Percentiles rank a stretch among this genome's conserved stretches.
phyloP scores from a whole-genome alignment of 92 coral and sea anemone species.

The Actinostola sp. region DNA sequence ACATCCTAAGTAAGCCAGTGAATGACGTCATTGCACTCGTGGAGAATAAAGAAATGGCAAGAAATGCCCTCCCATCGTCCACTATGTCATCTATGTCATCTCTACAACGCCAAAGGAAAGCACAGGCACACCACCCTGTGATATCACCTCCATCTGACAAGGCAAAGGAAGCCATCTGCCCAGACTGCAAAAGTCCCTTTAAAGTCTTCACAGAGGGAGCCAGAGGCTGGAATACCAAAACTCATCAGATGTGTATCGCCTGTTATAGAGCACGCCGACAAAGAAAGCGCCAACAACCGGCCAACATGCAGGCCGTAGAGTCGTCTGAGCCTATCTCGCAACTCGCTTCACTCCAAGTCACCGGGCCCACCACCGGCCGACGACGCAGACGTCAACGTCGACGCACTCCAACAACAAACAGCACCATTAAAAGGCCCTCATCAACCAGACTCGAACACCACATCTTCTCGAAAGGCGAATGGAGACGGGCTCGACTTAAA shows the following conservation, averaged over 20 bases:
- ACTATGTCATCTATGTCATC: too few relatives aligned
- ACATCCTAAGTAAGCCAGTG: too few relatives aligned
- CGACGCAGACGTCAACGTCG: neutral
- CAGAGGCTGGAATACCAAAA: constrained; percentile 64
- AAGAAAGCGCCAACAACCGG: constrained; percentile 25
- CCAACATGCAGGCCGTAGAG: constrained; percentile 4
- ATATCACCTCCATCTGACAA: too few relatives aligned
- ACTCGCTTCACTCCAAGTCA: constrained; percentile 35
- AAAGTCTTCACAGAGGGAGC: constrained; percentile 62
- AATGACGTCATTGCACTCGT: too few relatives aligned
- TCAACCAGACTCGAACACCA: neutral
- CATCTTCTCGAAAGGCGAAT: constrained; percentile 65
- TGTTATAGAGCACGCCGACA: constrained; percentile 39
- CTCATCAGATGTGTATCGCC: constrained; percentile 38
- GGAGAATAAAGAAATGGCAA: too few relatives aligned
- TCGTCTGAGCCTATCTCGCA: constrained; percentile 41
- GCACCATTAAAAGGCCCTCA: neutral
- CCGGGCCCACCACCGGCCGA: neutral
- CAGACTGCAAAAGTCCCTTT: constrained; percentile 43
- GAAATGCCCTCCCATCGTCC: too few relatives aligned
- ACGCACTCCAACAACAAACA: neutral
- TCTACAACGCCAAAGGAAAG: too few relatives aligned
- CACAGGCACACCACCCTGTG: too few relatives aligned
- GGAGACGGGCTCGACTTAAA: constrained; percentile 27
- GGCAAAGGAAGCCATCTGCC: constrained; percentile 66